These are phyloP conservation scores for Trimorus sp. DNA, from an alignment of 2,888 invertebrate species.

Conservation along the genomic window DNA sequence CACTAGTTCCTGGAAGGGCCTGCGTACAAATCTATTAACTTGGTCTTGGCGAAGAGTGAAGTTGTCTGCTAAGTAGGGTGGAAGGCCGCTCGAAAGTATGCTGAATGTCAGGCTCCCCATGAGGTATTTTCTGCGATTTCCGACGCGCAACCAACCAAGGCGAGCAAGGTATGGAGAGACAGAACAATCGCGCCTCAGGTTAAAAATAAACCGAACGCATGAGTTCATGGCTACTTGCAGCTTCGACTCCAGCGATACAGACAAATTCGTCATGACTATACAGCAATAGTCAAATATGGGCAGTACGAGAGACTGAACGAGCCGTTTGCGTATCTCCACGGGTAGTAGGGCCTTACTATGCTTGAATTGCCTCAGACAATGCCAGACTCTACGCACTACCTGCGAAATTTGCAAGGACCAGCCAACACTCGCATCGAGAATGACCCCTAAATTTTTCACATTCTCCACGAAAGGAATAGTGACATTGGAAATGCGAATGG, in stretches of 20 bases:
- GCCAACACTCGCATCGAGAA: background rate
- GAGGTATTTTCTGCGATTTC: background rate
- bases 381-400: background rate
- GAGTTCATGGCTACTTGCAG: background rate
- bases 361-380: background rate
- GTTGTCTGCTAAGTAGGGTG: background rate
- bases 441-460: constrained; percentile 1
- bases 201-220: constrained; percentile 4
- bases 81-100: too few species aligned
- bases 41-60: background rate
- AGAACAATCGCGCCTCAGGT: background rate
- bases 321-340: background rate
- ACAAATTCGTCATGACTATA: background rate
- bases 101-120: too few species aligned
- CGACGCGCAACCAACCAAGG: background rate
- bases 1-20: background rate
- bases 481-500: background rate
- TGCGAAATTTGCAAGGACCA: background rate
- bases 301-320: background rate
- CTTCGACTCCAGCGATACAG: background rate
- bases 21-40: background rate
- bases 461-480: background rate
- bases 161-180: background rate
- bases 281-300: background rate
- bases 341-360: background rate